Evolutionary conservation across 1,140 invertebrate genomes (phyloP).

Genomic region (Brachionus koreanus): DNA sequence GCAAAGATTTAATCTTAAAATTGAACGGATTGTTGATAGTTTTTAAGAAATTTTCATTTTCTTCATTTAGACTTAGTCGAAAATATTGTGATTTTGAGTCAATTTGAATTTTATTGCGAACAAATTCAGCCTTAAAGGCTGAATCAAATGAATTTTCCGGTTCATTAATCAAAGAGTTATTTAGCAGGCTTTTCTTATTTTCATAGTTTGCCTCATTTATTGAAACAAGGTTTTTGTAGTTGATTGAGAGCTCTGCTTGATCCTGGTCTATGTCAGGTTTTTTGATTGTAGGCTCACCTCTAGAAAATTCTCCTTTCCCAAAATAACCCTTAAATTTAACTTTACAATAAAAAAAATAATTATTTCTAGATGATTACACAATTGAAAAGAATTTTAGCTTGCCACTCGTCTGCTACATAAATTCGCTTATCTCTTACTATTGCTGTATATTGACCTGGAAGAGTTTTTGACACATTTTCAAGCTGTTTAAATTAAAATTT

Average conservation of each 20-base stretch:
- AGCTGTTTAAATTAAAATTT: neutral
- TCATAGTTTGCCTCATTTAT: neutral
- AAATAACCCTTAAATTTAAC: slow-evolving; percentile 11
- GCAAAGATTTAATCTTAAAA: slow-evolving; percentile 21
- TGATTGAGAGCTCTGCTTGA: neutral
- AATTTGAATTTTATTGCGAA: neutral
- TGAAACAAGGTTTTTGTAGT: slow-evolving; percentile 11
- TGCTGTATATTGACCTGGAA: neutral
- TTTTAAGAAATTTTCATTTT: neutral
- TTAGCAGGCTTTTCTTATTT: neutral
- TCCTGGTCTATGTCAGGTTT: neutral
- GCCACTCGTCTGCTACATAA: neutral
- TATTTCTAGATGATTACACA: neutral
- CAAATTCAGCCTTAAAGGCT: neutral
- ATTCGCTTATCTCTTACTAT: slow-evolving; percentile 24
- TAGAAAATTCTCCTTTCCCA: slow-evolving; percentile 41
- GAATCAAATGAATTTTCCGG: neutral
- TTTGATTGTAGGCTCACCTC: neutral
- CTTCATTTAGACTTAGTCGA: neutral
- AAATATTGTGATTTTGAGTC: neutral
- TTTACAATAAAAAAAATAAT: neutral
- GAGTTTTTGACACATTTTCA: slow-evolving; percentile 15
- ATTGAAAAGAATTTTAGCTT: slow-evolving; percentile 10
- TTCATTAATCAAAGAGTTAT: neutral
- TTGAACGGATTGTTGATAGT: neutral